Evolutionary conservation across 2,797 vertebrate species (phyloP), one percentile per base, ranked within the genome.

Genomic region (Tachyglossus aculeatus): DNA sequence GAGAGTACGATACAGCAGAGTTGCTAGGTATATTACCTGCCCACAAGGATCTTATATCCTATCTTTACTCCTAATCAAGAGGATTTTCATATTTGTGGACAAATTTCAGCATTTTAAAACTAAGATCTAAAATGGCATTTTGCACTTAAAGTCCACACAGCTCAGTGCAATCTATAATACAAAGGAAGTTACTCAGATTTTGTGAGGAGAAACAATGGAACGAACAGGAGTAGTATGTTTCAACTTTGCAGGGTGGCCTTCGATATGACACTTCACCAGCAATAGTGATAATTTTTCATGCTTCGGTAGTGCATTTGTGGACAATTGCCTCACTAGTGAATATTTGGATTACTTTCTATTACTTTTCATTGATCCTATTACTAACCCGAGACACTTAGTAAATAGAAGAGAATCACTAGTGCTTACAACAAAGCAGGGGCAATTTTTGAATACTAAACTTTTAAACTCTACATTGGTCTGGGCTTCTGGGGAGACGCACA

Each of bases 371-470:
- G 54, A 76, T 87, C 86, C 76, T 86, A 90, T 89, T 88, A 88
- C 89, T 89, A 86, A 86, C 56, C 34, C 58, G 59, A 87, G 85
- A 82, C 32, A 71, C 70, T 70, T 82, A 52, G 61, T 65, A 82
- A 71, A 80, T 71, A 72, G 80, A 80, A 83, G 74, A 70, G 33
- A 81, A 67, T 85, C 74, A 77, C 34, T 32, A 45, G 52, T 70
- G 78, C 52, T 87, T 87, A 71, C 65, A 78, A 83, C 71, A 87
- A 86, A 87, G 81, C 77, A 33, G 33, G 66, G 77, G 51, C 80
- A 78, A 85, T 90, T 89, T 90, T 83, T 68, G 78, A 77, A 78
- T 82, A 82, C 60, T 55, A 90, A 64, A 21, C 70, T 78, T 91
- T 86, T 76, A 75, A 71, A 82, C 78, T 69, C 41, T 48, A 38